Base-by-base conservation (phyloP, 92 coral and sea anemone genomes). In the Phenganax marumi region DNA sequence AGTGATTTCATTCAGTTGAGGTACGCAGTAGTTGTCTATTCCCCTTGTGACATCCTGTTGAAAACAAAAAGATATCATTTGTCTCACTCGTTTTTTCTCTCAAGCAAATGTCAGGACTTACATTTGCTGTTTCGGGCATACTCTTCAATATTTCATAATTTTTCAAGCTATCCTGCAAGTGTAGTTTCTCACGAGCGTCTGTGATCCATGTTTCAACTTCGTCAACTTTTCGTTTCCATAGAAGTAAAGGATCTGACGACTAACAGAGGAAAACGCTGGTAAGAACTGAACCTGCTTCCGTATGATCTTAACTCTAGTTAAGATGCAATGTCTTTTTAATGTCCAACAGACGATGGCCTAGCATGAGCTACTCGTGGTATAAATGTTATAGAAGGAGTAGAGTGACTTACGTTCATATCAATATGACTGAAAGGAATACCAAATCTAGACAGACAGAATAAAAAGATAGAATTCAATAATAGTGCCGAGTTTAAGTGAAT, bases 171-270 rank as follows among this genome's bases (percentile, higher is more conserved):
- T 76, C 19, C 33, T 78, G 47, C 18, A 78, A 62, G 6, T n/a
- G 65, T 63, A 78, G 22, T 78, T 52, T 61, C 10, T 78, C 73
- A n/a, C 52, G 65, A 13, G 83, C 83, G 3, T 78, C 73, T 63
- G 56, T 57, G 11, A 78, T 21, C 83, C 83, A 78, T 61, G 61
- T 78, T 21, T 78, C 83, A 1, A 78, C 65, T 43, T 78, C 83
- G 17, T 62, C 68, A 17, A 78, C 83, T 49, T 78, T 78, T 13
- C 46, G 33, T 60, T 78, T 78, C 83, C 83, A 78, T 48, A 60
- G 83, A 17, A 48, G 49, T 3, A 78, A 78, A 8, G 83, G 83
- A 78, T 78, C 83, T 43, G 83, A 78, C 58, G 73, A 78, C 83
- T 78, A 63, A 4, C 10, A 61, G 10, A 63, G 60, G 14, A 25